These are phyloP conservation scores for Actias luna DNA, from an alignment of 2,888 invertebrate genomes.

Conservation along the genomic window DNA sequence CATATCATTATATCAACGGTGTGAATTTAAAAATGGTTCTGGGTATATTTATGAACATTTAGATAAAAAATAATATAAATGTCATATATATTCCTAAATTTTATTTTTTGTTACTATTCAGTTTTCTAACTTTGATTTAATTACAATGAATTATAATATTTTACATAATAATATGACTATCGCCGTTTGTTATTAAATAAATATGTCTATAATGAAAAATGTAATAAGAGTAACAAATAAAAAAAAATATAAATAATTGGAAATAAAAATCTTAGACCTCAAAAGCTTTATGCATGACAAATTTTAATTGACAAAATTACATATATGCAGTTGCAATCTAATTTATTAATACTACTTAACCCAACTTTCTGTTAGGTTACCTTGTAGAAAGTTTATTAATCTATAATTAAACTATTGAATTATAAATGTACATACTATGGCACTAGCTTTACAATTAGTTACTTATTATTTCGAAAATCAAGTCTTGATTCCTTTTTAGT, in stretches of 20 bases:
- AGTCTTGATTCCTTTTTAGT: background rate
- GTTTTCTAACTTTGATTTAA: background rate
- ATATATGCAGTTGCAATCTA: background rate
- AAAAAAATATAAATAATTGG: background rate
- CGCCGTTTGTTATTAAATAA: background rate
- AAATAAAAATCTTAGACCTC: background rate
- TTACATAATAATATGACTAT: background rate
- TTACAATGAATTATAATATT: background rate
- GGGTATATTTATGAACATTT: background rate
- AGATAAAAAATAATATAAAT: background rate
- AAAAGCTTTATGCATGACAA: background rate
- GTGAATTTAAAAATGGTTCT: background rate
- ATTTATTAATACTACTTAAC: background rate
- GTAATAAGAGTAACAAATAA: background rate
- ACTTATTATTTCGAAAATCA: background rate
- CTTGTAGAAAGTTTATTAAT: background rate
- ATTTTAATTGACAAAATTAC: slow-evolving; percentile 6
- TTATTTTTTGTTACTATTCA: background rate
- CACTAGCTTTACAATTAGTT: background rate
- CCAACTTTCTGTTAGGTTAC: background rate
- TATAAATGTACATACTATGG: background rate
- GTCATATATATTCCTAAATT: background rate
- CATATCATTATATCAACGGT: background rate
- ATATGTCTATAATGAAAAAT: no score
- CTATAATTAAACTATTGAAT: background rate